A percentile compares a stretch with the other conserved stretches of the same genome.
These are phyloP conservation scores for Trissoscelio sp. DNA, from an alignment of 2,888 invertebrate species.

Conservation along the genomic window DNA sequence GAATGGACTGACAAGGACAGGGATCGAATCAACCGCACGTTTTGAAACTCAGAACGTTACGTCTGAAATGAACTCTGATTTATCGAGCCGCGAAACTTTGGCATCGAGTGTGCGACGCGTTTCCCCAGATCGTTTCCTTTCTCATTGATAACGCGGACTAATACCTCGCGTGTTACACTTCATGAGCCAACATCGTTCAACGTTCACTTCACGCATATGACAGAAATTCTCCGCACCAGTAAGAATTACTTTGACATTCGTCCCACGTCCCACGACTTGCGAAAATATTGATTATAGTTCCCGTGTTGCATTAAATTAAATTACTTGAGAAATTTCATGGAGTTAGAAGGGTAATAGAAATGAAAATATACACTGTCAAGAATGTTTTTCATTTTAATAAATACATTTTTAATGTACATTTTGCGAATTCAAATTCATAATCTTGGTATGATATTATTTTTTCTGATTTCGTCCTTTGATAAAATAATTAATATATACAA, in stretches of 20 bases:
- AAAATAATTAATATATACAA: no score
- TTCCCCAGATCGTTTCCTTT: slow-evolving; percentile 48
- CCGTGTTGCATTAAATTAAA: background rate
- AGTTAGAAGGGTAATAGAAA: no score
- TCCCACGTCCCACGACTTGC: slow-evolving; percentile 13
- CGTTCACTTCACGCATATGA: slow-evolving; percentile 34
- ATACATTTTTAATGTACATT: no score
- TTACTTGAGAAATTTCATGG: slow-evolving; percentile 6
- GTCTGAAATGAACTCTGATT: slow-evolving; percentile 56
- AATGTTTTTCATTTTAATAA: no score
- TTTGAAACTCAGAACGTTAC: slow-evolving; percentile 50
- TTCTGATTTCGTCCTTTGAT: no score
- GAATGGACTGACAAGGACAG: no score
- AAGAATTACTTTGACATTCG: slow-evolving; percentile 27
- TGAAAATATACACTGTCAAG: no score
- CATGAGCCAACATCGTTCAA: slow-evolving; percentile 36
- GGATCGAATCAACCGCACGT: no score
- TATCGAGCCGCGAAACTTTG: slow-evolving; percentile 56
- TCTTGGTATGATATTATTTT: no score
- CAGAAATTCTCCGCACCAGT: slow-evolving; percentile 16
- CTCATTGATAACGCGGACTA: slow-evolving; percentile 41
- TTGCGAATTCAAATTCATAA: no score
- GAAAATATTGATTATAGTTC: slow-evolving; percentile 33
- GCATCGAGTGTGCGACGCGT: slow-evolving; percentile 32
- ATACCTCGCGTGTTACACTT: slow-evolving; percentile 34